A percentile compares a stretch with the other conserved stretches of the same genome.
phyloP scores from a whole-genome alignment of 2,113 vertebrate genomes.

The Mesitornis unicolor region DNA sequence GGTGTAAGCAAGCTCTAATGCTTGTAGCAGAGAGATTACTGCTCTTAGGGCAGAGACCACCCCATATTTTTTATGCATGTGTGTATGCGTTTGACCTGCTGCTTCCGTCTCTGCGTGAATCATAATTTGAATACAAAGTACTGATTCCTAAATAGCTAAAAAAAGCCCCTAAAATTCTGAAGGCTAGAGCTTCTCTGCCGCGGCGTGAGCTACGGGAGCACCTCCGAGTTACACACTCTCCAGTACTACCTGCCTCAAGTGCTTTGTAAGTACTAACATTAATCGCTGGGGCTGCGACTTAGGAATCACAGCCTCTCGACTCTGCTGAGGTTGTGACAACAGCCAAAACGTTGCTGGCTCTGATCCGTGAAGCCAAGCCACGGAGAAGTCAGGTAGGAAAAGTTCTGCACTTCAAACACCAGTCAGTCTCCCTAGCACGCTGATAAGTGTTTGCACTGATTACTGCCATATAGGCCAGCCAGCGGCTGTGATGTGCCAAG shows the following conservation, averaged over 20 bases:
- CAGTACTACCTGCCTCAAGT: not conserved
- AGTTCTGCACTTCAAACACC: not conserved
- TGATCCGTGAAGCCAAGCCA: not conserved
- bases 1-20: not conserved
- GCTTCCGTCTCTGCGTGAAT: not conserved
- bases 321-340: not conserved
- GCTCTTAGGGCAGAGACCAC: not conserved
- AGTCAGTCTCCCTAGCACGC: not conserved
- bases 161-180: slow-evolving; percentile 21
- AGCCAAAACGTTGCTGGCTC: not conserved
- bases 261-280: not conserved
- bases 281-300: not conserved
- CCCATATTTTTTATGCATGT: not conserved
- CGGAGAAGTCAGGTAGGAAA: not conserved
- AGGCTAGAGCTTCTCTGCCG: not conserved
- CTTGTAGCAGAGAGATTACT: not conserved
- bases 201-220: not conserved
- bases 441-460: not conserved
- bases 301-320: not conserved
- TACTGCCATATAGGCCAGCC: not conserved
- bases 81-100: not conserved
- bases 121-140: not conserved
- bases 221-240: not conserved
- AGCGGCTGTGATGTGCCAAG: not conserved
- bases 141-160: not conserved